These are phyloP conservation scores for Anoncus sp. DNA, from an alignment of 2,888 invertebrate species.

Conservation along the genomic window DNA sequence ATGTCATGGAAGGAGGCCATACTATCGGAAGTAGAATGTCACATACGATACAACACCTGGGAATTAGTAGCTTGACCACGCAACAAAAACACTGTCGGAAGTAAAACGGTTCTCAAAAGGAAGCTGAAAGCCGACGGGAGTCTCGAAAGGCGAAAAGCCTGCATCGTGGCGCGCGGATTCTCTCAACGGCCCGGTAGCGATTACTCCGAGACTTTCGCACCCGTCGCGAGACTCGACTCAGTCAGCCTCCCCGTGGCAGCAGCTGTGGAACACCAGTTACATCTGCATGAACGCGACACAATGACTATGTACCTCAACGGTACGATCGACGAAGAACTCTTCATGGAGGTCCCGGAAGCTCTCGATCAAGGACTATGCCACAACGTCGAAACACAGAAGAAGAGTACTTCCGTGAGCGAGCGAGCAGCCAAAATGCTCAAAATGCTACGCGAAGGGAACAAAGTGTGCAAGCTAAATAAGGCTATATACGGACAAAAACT, in stretches of 20 bases:
- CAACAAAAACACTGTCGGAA: slow-evolving; percentile 48
- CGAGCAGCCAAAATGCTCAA: too few species aligned
- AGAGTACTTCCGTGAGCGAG: too few species aligned
- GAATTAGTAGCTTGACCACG: slow-evolving; percentile 57
- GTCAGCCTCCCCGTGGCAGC: slow-evolving; percentile 66
- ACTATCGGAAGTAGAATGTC: slow-evolving; percentile 57
- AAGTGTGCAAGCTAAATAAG: too few species aligned
- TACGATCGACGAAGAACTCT: slow-evolving; percentile 61
- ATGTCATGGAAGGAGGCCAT: slow-evolving; percentile 65
- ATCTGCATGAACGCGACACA: slow-evolving; percentile 68
- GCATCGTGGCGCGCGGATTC: slow-evolving; percentile 65
- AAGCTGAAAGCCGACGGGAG: slow-evolving; percentile 60
- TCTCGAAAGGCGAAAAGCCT: slow-evolving; percentile 63
- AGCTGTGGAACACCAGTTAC: slow-evolving; percentile 60
- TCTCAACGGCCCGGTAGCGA: slow-evolving; percentile 65
- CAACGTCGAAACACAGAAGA: too few species aligned
- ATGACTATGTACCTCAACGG: slow-evolving; percentile 69
- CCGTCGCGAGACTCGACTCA: slow-evolving; percentile 62
- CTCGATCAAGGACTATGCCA: too few species aligned
- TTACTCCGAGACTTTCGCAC: slow-evolving; percentile 65
- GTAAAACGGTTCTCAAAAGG: slow-evolving; percentile 59
- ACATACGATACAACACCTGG: slow-evolving; percentile 69
- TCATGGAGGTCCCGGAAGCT: too few species aligned
- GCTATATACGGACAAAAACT: too few species aligned
- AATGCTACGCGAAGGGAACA: slow-evolving; percentile 20